These are phyloP conservation scores for Sphaeramia orbicularis DNA, from an alignment of 2,797 vertebrate genomes.

Conservation along the genomic window DNA sequence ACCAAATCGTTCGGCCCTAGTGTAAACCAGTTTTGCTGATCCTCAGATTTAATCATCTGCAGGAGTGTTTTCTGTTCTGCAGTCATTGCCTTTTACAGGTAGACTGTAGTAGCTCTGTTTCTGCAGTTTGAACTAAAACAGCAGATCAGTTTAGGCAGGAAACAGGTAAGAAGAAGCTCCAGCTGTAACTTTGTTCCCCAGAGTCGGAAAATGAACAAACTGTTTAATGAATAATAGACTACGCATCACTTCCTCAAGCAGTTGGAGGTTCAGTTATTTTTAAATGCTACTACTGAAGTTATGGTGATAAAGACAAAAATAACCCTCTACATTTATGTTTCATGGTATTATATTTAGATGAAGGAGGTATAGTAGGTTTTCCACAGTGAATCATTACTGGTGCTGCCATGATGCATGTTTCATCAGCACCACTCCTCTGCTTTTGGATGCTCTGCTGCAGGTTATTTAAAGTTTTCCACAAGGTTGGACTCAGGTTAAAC, in stretches of 20 bases:
- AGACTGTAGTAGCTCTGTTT: no score
- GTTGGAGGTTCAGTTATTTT: constrained; percentile 42
- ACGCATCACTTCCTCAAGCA: constrained; percentile 6
- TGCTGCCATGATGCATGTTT: constrained; percentile 22
- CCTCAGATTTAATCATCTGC: no score
- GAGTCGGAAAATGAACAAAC: constrained; percentile 3
- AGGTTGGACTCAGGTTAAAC: constrained; percentile 30
- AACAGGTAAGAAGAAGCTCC: background rate
- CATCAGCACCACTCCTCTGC: constrained; percentile 30
- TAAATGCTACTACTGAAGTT: constrained; percentile 28
- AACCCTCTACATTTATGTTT: constrained; percentile 7
- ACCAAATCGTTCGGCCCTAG: no score
- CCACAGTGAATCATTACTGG: constrained; percentile 39
- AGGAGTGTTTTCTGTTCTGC: no score
- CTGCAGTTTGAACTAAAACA: no score
- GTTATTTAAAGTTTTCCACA: constrained; percentile 47
- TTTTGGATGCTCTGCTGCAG: constrained; percentile 30
- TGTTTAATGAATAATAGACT: constrained; percentile 22
- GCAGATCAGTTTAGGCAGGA: background rate
- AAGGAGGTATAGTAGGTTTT: constrained; percentile 13
- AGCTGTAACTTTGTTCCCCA: constrained; percentile 13
- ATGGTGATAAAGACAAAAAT: constrained; percentile 28
- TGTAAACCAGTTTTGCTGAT: no score
- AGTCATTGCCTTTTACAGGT: no score
- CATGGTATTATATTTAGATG: constrained; percentile 32